Conservation (phyloP, 2,113 vertebrate species). For the Pelecanus crispus region DNA sequence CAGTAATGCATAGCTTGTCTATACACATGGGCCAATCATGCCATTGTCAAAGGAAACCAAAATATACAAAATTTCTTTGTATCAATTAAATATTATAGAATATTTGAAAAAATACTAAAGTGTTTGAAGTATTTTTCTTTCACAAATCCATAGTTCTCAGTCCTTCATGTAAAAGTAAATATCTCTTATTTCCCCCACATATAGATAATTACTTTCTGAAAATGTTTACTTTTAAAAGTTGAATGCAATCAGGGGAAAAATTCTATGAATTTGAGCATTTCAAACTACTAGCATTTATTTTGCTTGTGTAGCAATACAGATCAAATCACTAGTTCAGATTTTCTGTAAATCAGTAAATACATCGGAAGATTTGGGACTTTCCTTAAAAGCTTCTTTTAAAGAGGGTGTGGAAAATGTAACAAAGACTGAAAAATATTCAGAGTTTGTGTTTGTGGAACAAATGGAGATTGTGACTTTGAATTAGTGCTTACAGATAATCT, state of each 20-base stretch:
- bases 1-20: background rate
- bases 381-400: background rate
- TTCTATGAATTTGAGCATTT: background rate
- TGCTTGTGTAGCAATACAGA: background rate
- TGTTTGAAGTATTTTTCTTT: background rate
- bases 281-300: background rate
- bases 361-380: background rate
- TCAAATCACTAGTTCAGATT: background rate
- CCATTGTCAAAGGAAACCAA: background rate
- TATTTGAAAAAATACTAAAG: background rate
- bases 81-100: background rate
- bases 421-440: background rate
- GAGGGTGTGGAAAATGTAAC: background rate
- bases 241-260: background rate
- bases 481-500: background rate
- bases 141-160: background rate
- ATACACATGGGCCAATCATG: accelerated
- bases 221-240: background rate
- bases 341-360: background rate
- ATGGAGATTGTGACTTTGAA: background rate
- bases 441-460: background rate
- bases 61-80: background rate
- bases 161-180: background rate
- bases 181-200: background rate
- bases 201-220: background rate